Evolutionary conservation across 1,140 invertebrate species (phyloP).

Genomic region (Drosophila punjabiensis): DNA sequence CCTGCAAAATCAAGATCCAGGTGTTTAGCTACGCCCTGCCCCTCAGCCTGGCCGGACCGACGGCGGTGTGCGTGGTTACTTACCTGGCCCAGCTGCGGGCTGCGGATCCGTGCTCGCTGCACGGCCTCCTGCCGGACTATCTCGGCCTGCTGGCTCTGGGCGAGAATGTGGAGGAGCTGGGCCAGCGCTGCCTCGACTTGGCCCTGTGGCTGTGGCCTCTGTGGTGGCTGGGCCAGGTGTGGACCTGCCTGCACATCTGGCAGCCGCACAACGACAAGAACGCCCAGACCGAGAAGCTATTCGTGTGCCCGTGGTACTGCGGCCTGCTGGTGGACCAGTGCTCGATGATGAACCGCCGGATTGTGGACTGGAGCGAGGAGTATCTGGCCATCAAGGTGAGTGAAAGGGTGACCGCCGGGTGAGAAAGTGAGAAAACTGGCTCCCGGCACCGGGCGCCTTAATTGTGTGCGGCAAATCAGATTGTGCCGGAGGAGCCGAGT

Average conservation of each 20-base stretch:
- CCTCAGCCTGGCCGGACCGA: slow-evolving; percentile 90
- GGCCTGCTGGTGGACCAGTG: slow-evolving; percentile 94
- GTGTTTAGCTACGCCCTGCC: slow-evolving; percentile 93
- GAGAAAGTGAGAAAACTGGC: neutral
- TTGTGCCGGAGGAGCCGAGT: slow-evolving; percentile 30
- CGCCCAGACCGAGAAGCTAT: slow-evolving; percentile 92
- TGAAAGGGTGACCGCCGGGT: too few species aligned
- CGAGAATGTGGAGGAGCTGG: slow-evolving; percentile 39
- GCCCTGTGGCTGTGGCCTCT: slow-evolving; percentile 90
- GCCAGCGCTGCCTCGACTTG: slow-evolving; percentile 86
- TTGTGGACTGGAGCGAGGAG: slow-evolving; percentile 90
- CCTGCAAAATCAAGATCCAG: slow-evolving; percentile 94
- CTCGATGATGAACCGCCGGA: slow-evolving; percentile 92
- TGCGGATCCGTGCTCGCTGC: slow-evolving; percentile 88
- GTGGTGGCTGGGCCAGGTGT: slow-evolving; percentile 92
- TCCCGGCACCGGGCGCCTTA: slow-evolving; percentile 1
- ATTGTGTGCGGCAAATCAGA: slow-evolving; percentile 37
- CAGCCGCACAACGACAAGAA: slow-evolving; percentile 91
- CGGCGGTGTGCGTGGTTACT: slow-evolving; percentile 88
- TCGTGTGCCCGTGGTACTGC: slow-evolving; percentile 93
- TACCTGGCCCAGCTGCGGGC: slow-evolving; percentile 87
- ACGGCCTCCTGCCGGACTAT: slow-evolving; percentile 88
- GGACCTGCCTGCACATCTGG: slow-evolving; percentile 94
- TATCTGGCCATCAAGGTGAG: slow-evolving; percentile 93
- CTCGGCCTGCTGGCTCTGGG: slow-evolving; percentile 87